Evolutionary conservation across 1,140 invertebrate genomes (phyloP).

Genomic region (Aphelinus atriplicis): DNA sequence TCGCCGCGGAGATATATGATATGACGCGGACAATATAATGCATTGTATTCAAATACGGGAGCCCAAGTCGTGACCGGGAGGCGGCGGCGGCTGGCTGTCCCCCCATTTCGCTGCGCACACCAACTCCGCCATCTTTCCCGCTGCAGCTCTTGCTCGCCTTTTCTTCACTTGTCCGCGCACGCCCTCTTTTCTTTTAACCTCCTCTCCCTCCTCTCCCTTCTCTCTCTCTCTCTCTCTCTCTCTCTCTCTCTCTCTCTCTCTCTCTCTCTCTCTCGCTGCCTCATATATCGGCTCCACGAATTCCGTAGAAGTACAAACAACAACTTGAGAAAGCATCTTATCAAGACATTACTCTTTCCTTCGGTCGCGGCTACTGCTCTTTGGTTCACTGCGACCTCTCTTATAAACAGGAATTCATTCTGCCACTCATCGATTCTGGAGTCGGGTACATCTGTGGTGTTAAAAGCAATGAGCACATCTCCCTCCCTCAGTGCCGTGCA

Average conservation of each 20-base stretch:
- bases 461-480: too few species aligned
- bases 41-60: slow-evolving; percentile 69
- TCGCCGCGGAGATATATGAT: slow-evolving; percentile 66
- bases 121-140: slow-evolving; percentile 8
- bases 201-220: slow-evolving; percentile 1
- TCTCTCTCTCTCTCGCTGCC: slow-evolving; percentile 8
- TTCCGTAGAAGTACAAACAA: too few species aligned
- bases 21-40: slow-evolving; percentile 68
- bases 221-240: background rate
- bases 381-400: too few species aligned
- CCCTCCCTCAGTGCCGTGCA: too few species aligned
- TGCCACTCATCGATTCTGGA: too few species aligned
- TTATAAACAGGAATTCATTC: too few species aligned
- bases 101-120: background rate
- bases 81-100: slow-evolving; percentile 29
- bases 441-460: too few species aligned
- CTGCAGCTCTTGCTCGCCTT: slow-evolving; percentile 26
- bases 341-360: too few species aligned
- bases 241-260: slow-evolving; percentile 21
- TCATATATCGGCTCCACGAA: too few species aligned
- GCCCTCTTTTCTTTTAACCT: slow-evolving; percentile 13
- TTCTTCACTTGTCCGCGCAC: slow-evolving; percentile 13
- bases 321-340: too few species aligned
- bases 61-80: slow-evolving; percentile 64
- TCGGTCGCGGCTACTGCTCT: too few species aligned